Base-by-base conservation (phyloP, 2,113 vertebrate species). In the Pseudopipra pipra region DNA sequence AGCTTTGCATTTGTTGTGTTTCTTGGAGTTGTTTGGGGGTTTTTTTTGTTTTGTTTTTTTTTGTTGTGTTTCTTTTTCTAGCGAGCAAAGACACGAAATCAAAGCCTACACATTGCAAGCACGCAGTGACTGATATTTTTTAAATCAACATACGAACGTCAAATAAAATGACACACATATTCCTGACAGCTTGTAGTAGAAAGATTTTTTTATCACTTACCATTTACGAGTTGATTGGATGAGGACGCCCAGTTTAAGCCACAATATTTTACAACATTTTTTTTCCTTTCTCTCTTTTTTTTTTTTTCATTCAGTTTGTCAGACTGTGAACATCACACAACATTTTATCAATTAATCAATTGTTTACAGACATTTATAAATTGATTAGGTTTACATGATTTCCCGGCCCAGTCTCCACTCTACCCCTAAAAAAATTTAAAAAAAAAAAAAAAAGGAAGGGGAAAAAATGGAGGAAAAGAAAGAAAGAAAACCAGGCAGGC, bases 161-260 rank as follows among this genome's bases (percentile, higher is more conserved):
- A 97, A 96, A 91, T 93, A 95, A 93, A 96, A 96, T 59, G 85
- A 56, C 82, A 87, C 71, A 70, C 77, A 63, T 94, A 91, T 84
- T 94, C 77, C 80, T 90, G 87, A 94, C 96, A 94, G 59, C 75
- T 95, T 83, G 84, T 81, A 88, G 54, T 81, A 92, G 85, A 92
- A 90, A 94, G 55, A 88, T 85, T n/a, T 89, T 76, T 94, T 91
- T 88, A 95, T 93, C 83, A 96, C 97, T 97, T 97, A 97, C 97
- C 97, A 95, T 96, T 94, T 95, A 95, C 24, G 28, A 94, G 62
- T 87, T 95, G 78, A 59, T 89, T 88, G 91, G 87, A 92, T 85
- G 90, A 89, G 88, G 65, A 88, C 70, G 90, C 85, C 90, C 95
- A 85, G 23, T 80, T 91, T 90, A 89, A 70, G 61, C 85, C 67